These are phyloP conservation scores for Corythornis vintsioides DNA, from an alignment of 2,113 vertebrate species.

Conservation along the genomic window DNA sequence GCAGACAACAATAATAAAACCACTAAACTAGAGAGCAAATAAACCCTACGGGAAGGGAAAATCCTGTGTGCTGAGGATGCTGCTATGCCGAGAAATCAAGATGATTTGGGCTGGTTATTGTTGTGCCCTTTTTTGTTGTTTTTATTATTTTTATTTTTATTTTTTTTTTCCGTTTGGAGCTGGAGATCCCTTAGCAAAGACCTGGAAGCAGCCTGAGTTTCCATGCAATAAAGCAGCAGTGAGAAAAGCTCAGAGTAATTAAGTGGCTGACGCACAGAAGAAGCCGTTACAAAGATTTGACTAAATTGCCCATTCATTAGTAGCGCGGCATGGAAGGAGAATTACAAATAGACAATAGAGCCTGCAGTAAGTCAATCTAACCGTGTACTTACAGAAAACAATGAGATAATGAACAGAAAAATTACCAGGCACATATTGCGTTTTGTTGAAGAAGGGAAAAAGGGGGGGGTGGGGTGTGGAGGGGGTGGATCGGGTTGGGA, in stretches of 20 bases:
- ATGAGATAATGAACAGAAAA: constrained; percentile 97
- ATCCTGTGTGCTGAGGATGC: not conserved
- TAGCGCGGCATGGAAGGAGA: constrained; percentile 87
- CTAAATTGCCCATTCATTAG: constrained; percentile 99
- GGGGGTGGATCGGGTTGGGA: too few relatives aligned
- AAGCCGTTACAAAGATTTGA: constrained; percentile 93
- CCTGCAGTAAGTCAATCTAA: constrained; percentile 98
- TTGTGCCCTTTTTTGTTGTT: not conserved
- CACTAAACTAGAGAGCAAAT: not conserved
- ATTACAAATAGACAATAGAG: constrained; percentile 91
- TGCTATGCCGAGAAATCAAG: not conserved
- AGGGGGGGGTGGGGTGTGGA: not conserved
- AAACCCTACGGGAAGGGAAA: not conserved
- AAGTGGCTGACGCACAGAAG: constrained; percentile 93
- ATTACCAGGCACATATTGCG: constrained; percentile 90
- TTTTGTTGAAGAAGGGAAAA: constrained; percentile 71
- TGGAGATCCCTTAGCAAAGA: constrained; percentile 71
- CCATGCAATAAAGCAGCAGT: constrained; percentile 84
- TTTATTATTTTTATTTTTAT: not conserved
- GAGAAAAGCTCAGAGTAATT: constrained; percentile 89
- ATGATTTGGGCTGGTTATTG: not conserved
- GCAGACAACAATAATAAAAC: not conserved
- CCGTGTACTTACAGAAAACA: constrained; percentile 99
- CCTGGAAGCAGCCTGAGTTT: constrained; percentile 78
- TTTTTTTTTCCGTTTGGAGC: not conserved